Conservation (phyloP, 2,113 vertebrate genomes). For the Mionectes macconnelli region DNA sequence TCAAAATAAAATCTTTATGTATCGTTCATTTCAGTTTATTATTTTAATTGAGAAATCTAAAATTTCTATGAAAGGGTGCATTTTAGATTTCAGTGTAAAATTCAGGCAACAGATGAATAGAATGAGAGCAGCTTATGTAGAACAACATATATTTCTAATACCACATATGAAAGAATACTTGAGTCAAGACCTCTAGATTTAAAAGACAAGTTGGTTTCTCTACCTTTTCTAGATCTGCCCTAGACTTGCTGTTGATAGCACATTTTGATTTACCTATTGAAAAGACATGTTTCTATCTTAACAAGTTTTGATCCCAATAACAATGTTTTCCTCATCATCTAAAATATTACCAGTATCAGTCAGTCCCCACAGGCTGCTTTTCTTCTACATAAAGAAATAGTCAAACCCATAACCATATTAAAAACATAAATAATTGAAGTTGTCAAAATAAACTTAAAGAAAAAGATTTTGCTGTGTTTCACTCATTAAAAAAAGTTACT, state of each 20-base stretch:
- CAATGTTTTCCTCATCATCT: not conserved
- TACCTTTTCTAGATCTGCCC: not conserved
- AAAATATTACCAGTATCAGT: not conserved
- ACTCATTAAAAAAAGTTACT: not conserved
- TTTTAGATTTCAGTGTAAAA: not conserved
- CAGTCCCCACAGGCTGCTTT: not conserved
- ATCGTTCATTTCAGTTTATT: not conserved
- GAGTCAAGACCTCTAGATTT: not conserved
- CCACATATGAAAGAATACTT: not conserved
- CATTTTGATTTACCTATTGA: not conserved
- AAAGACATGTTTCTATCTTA: not conserved
- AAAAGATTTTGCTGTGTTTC: not conserved
- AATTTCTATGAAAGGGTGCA: not conserved
- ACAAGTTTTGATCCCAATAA: not conserved
- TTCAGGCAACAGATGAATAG: not conserved
- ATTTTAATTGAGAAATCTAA: not conserved
- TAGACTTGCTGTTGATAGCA: not conserved
- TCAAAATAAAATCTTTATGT: not conserved
- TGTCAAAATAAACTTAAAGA: not conserved
- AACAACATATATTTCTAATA: not conserved
- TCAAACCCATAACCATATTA: not conserved
- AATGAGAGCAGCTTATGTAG: not conserved
- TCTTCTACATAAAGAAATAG: not conserved
- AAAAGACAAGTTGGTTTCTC: not conserved
- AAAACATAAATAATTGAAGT: not conserved